Conservation (phyloP, 35 echinoderm and acorn worm genomes). For the Lytechinus variegatus region DNA sequence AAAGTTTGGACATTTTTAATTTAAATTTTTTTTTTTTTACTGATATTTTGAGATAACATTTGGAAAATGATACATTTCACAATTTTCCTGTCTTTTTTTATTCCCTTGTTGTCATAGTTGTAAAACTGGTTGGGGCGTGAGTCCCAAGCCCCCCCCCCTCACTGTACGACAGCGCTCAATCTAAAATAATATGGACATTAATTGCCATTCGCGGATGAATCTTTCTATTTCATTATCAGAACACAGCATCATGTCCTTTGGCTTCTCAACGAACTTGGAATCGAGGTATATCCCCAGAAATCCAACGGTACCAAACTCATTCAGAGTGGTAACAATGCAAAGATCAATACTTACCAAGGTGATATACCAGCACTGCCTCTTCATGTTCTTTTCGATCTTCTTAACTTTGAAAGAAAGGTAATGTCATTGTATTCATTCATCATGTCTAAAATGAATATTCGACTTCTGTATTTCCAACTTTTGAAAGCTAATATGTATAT, state of each 20-base stretch:
- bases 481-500: too few species aligned
- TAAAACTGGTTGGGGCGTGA: too few species aligned
- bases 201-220: background rate
- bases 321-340: background rate
- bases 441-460: background rate
- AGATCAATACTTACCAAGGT: background rate
- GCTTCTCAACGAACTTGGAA: constrained; percentile 38
- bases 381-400: constrained; percentile 8
- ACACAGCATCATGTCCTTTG: constrained; percentile 40
- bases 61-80: too few species aligned
- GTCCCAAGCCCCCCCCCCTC: background rate
- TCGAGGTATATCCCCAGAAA: background rate
- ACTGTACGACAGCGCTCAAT: background rate
- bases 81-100: too few species aligned
- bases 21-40: too few species aligned
- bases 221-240: background rate
- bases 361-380: background rate
- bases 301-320: background rate
- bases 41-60: too few species aligned
- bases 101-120: too few species aligned
- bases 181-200: background rate
- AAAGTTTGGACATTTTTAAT: too few species aligned
- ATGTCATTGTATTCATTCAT: background rate
- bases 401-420: constrained; percentile 23
- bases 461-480: background rate